Conservation (phyloP, 2,797 vertebrate species). For the Sebastes itinus region DNA sequence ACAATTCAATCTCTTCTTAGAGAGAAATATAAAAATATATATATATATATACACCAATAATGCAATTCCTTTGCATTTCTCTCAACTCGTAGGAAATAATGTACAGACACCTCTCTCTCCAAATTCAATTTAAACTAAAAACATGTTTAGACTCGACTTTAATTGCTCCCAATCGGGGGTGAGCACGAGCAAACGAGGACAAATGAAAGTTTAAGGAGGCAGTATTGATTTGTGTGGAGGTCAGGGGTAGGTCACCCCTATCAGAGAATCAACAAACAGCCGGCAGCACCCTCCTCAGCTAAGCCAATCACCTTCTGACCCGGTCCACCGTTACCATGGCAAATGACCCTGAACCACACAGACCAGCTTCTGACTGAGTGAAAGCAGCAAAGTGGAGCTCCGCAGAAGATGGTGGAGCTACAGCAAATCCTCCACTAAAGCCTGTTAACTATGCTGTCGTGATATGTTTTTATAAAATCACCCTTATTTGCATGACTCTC, state of each 20-base stretch:
- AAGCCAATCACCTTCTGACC: constrained; percentile 77
- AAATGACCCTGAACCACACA: constrained; percentile 73
- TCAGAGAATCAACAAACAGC: constrained; percentile 82
- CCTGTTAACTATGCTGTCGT: constrained; percentile 3
- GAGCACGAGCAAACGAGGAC: constrained; percentile 75
- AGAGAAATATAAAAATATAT: background rate
- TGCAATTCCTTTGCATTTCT: background rate
- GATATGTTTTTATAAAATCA: background rate
- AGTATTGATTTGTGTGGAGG: constrained; percentile 82
- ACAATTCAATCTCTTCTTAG: background rate
- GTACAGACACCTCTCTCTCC: background rate
- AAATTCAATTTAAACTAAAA: constrained; percentile 27
- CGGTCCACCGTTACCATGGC: constrained; percentile 72
- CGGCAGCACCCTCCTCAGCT: constrained; percentile 69
- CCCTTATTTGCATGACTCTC: background rate
- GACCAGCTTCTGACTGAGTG: constrained; percentile 42
- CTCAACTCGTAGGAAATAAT: background rate
- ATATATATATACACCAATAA: background rate
- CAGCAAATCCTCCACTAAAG: constrained; percentile 8
- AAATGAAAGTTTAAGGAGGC: constrained; percentile 84
- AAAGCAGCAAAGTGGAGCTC: constrained; percentile 29
- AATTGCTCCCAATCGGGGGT: constrained; percentile 71
- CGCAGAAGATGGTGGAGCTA: constrained; percentile 23
- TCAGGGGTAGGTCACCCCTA: constrained; percentile 79
- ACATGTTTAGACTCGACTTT: constrained; percentile 39